phyloP scores from a whole-genome alignment of 1,140 invertebrate species.

The Drosophila seguyi region DNA sequence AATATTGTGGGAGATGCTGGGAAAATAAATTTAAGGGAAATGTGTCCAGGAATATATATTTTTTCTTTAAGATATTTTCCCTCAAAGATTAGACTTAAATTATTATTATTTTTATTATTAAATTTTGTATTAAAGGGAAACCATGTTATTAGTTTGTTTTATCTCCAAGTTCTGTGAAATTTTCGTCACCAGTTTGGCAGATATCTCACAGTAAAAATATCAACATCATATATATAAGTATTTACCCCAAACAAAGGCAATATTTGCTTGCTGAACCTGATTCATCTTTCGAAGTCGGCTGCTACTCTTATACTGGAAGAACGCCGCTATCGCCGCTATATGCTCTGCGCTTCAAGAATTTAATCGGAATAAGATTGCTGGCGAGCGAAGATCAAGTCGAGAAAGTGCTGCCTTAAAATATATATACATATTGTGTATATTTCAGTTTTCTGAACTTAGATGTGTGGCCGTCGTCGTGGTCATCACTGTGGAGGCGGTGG shows the following conservation, averaged over 20 bases:
- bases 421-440: constrained; percentile 1
- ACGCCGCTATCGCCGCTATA: constrained; percentile 6
- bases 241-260: background rate
- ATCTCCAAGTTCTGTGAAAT: background rate
- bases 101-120: too few species aligned
- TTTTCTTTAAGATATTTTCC: too few species aligned
- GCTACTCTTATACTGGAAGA: constrained; percentile 8
- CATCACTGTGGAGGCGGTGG: background rate
- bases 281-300: background rate
- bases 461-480: constrained; percentile 1
- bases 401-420: background rate
- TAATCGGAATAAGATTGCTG: constrained; percentile 7
- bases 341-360: constrained; percentile 5
- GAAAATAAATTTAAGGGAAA: background rate
- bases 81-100: too few species aligned
- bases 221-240: background rate
- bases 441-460: constrained; percentile 7
- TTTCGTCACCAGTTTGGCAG: background rate
- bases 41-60: too few species aligned
- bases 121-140: background rate
- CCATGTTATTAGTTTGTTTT: too few species aligned
- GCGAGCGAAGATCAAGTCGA: constrained; percentile 1
- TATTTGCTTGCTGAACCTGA: constrained; percentile 3
- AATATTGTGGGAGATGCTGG: background rate
- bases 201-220: background rate